These are phyloP conservation scores for Eudemis profundana DNA, from an alignment of 2,888 invertebrate genomes.

Conservation along the genomic window DNA sequence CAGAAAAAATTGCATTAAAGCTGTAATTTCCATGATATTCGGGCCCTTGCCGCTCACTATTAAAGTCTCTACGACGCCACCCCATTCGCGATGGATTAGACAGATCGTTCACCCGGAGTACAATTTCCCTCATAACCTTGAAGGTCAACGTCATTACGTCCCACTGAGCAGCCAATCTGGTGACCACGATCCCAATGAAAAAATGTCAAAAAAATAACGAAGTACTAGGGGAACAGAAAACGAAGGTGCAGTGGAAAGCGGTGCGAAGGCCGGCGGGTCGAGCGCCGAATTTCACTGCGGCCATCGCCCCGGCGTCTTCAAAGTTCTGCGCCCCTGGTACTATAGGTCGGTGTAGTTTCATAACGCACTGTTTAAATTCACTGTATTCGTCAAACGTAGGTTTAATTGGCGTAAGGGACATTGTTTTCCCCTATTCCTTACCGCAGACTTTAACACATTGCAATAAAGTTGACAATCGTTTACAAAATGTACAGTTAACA, in stretches of 20 bases:
- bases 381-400: too few relatives aligned
- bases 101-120: constrained; percentile 73
- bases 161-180: too few relatives aligned
- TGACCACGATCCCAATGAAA: too few relatives aligned
- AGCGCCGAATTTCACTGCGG: constrained; percentile 73
- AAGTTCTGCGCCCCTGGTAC: constrained; percentile 57
- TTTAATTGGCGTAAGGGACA: too few relatives aligned
- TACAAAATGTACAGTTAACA: too few relatives aligned
- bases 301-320: constrained; percentile 67
- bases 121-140: constrained; percentile 39
- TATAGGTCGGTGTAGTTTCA: constrained; percentile 26
- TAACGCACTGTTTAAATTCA: constrained; percentile 19
- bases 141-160: neutral
- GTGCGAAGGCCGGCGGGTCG: constrained; percentile 66
- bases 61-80: constrained; percentile 66
- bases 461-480: too few relatives aligned
- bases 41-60: constrained; percentile 72
- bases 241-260: constrained; percentile 69
- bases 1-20: too few relatives aligned
- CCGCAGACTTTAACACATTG: too few relatives aligned
- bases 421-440: too few relatives aligned
- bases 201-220: constrained; percentile 45
- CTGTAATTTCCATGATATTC: neutral
- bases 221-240: constrained; percentile 68
- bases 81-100: constrained; percentile 69